These are phyloP conservation scores for Andrena bicolor DNA, from an alignment of 2,888 invertebrate genomes.

Conservation along the genomic window DNA sequence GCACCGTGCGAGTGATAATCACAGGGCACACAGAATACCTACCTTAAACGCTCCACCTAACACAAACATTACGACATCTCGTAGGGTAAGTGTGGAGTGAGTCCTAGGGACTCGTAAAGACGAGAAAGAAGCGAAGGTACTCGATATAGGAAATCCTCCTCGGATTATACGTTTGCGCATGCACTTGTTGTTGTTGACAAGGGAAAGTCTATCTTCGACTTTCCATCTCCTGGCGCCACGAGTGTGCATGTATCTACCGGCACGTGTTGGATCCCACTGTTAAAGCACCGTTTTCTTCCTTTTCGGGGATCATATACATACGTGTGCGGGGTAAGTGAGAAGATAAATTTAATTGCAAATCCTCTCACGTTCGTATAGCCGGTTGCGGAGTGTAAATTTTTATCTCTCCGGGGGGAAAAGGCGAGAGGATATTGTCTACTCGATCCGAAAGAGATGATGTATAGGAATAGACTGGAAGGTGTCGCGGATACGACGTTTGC, in stretches of 20 bases:
- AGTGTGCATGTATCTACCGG: constrained; percentile 14
- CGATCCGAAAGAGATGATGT: constrained; percentile 18
- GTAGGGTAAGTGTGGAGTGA: too few relatives aligned
- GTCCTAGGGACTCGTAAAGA: background rate
- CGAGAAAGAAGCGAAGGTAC: background rate
- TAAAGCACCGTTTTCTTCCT: background rate
- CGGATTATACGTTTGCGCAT: constrained; percentile 71
- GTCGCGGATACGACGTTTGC: constrained; percentile 22
- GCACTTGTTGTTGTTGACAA: constrained; percentile 74
- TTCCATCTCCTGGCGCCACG: background rate
- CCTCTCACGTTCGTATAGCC: background rate
- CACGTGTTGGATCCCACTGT: background rate
- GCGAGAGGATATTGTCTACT: background rate
- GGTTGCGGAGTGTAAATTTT: background rate
- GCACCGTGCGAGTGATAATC: background rate
- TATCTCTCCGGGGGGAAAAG: background rate
- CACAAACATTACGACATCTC: too few relatives aligned
- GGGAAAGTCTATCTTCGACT: constrained; percentile 35
- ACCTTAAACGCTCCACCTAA: too few relatives aligned
- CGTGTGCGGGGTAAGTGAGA: background rate
- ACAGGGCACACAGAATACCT: background rate
- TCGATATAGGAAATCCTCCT: constrained; percentile 12
- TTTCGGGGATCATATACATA: background rate
- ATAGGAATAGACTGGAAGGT: constrained; percentile 42
- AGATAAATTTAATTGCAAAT: background rate